Base-by-base conservation (phyloP, 2,888 invertebrate species). In the Lissocephala sabroskyi region DNA sequence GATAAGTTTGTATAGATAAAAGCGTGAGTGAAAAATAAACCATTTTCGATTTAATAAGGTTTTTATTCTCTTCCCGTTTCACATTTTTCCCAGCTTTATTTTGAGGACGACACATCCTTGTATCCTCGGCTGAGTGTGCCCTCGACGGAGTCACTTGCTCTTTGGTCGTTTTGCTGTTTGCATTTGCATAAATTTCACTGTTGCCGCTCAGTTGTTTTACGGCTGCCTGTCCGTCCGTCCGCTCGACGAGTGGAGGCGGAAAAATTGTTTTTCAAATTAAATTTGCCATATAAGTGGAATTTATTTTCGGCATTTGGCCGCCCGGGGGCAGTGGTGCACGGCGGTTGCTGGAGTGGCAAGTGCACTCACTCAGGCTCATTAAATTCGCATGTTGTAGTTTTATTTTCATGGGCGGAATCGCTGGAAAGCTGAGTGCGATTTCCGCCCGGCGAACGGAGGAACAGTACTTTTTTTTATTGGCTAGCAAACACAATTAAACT, bases 401-500 rank as follows among this genome's bases (percentile, higher is more conserved):
- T n/a, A n/a, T n/a, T n/a, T n/a, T n/a, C n/a, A n/a, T n/a, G n/a
- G n/a, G n/a, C n/a, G n/a, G n/a, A n/a, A n/a, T n/a, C n/a, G n/a
- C n/a, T n/a, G n/a, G n/a, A n/a, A n/a, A n/a, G n/a, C n/a, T n/a
- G n/a, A n/a, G n/a, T n/a, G n/a, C n/a, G 56, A 56, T 52, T 70
- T 66, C 45, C 36, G 37, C 41, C 41, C 32, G 33, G 45, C 46
- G 63, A 54, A 54, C n/a, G n/a, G n/a, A n/a, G n/a, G n/a, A n/a
- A n/a, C n/a, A n/a, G n/a, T n/a, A n/a, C n/a, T n/a, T n/a, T n/a
- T 70, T 74, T 55, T 51, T 54, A 61, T 59, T 44, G 55, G 41
- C 41, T 41, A 41, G 33, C 49, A 61, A 66, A 62, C 49, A 62
- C 63, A 74, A 74, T 68, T 70, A 74, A 62, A 51, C 65, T 40